Evolutionary conservation across 1,140 invertebrate species (phyloP).

Genomic region (Ceratina australensis): DNA sequence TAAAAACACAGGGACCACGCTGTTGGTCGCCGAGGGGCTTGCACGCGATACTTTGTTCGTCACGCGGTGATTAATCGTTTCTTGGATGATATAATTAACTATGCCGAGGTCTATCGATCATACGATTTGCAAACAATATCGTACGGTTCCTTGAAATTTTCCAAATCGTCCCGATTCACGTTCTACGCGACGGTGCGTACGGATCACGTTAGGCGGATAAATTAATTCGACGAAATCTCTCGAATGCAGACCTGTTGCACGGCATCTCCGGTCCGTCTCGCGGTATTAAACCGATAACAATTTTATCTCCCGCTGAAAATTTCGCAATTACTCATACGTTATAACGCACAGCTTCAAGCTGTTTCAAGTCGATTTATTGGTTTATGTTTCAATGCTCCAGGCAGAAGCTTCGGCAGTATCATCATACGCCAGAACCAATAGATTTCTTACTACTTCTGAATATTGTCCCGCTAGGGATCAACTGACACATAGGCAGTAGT

Average conservation of each 20-base stretch:
- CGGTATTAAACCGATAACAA: not conserved
- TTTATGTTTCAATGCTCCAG: too few relatives aligned
- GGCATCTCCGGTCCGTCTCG: not conserved
- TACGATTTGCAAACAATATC: conserved; percentile 7
- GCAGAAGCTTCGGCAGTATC: too few relatives aligned
- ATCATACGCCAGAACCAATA: too few relatives aligned
- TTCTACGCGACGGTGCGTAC: not conserved
- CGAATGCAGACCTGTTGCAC: conserved; percentile 29
- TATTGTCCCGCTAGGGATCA: too few relatives aligned
- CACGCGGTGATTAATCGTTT: conserved; percentile 39
- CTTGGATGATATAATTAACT: conserved; percentile 35
- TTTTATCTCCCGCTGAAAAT: not conserved
- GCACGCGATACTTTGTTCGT: conserved; percentile 26
- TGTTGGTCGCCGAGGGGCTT: not conserved
- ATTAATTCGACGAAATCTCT: conserved; percentile 30
- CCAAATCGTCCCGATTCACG: not conserved
- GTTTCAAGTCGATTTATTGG: too few relatives aligned
- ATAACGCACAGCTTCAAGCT: too few relatives aligned
- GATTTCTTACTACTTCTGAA: too few relatives aligned
- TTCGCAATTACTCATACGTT: too few relatives aligned
- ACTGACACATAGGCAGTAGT: too few relatives aligned
- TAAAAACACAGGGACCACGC: conserved; percentile 37
- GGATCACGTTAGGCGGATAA: not conserved
- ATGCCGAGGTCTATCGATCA: conserved; percentile 7
- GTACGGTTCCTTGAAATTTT: not conserved